These are phyloP conservation scores for Smittia aterrima DNA, from an alignment of 2,888 invertebrate genomes.

Conservation along the genomic window DNA sequence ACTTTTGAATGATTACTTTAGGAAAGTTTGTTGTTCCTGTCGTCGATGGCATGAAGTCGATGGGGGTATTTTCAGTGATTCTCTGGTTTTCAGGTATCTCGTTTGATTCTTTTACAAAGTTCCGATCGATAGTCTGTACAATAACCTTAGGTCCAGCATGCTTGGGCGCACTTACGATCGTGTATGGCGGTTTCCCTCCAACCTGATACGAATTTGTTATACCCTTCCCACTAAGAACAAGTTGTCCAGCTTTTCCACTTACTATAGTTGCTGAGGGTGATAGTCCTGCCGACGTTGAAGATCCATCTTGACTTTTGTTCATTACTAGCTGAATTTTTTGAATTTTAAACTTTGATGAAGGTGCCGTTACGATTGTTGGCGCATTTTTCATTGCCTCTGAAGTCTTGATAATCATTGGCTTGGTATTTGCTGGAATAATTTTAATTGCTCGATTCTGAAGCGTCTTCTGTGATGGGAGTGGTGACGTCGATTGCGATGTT, in stretches of 20 bases:
- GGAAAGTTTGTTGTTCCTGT: constrained; percentile 23
- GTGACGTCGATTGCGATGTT: constrained; percentile 45
- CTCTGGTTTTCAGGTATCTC: constrained; percentile 35
- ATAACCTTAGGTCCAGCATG: constrained; percentile 26
- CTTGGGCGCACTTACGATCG: constrained; percentile 30
- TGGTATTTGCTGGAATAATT: constrained; percentile 24
- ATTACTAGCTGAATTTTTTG: constrained; percentile 37
- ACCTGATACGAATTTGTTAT: constrained; percentile 37
- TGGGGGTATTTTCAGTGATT: constrained; percentile 62
- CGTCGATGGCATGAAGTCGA: constrained; percentile 51
- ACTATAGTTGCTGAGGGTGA: constrained; percentile 38
- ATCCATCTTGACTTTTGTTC: constrained; percentile 37
- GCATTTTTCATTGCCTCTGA: background rate
- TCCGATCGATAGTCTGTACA: constrained; percentile 34
- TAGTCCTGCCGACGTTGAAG: constrained; percentile 6
- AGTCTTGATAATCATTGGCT: constrained; percentile 31
- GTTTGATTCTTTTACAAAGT: background rate
- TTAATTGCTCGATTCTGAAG: constrained; percentile 23
- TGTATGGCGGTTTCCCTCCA: constrained; percentile 24
- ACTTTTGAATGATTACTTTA: constrained; percentile 28
- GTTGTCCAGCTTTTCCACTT: constrained; percentile 36
- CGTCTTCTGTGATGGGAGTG: background rate
- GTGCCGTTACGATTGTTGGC: background rate
- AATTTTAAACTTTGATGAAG: constrained; percentile 28
- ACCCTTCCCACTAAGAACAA: constrained; percentile 33